A percentile compares a stretch with the other conserved stretches of the same genome.
These are phyloP conservation scores for Dendrolimus punctatus DNA, from an alignment of 1,140 invertebrate genomes.

Conservation along the genomic window DNA sequence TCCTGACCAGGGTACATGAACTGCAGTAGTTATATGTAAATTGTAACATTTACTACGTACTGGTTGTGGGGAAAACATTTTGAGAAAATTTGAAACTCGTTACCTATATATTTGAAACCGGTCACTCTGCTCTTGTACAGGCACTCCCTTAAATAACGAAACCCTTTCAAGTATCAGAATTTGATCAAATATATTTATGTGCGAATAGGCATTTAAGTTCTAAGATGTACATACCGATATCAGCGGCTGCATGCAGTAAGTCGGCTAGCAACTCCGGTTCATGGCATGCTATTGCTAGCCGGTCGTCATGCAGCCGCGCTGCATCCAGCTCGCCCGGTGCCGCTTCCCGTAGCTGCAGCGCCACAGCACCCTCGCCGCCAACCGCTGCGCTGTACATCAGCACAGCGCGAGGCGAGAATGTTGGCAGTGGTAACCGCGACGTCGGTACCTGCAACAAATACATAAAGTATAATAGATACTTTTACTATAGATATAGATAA, in stretches of 20 bases:
- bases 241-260: slow-evolving; percentile 48
- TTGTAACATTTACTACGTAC: too few species aligned
- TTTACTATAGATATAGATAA: too few species aligned
- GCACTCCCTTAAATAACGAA: too few species aligned
- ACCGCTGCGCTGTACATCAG: slow-evolving; percentile 76
- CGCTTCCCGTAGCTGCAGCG: slow-evolving; percentile 72
- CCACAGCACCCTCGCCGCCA: slow-evolving; percentile 70
- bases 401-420: slow-evolving; percentile 71
- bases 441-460: slow-evolving; percentile 37
- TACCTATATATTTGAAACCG: too few species aligned
- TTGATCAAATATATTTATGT: neutral
- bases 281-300: slow-evolving; percentile 72
- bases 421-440: slow-evolving; percentile 69
- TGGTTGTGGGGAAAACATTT: too few species aligned
- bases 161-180: too few species aligned
- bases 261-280: slow-evolving; percentile 71
- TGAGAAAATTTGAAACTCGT: too few species aligned
- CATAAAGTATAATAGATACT: neutral
- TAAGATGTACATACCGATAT: slow-evolving; percentile 37
- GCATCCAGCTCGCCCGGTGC: slow-evolving; percentile 55
- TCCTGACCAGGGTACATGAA: too few species aligned
- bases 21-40: too few species aligned
- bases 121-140: too few species aligned
- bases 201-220: neutral
- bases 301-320: slow-evolving; percentile 51